Evolutionary conservation across 2,797 vertebrate genomes (phyloP), one percentile per base, ranked within the genome.

Genomic region (Hirundo rustica): DNA sequence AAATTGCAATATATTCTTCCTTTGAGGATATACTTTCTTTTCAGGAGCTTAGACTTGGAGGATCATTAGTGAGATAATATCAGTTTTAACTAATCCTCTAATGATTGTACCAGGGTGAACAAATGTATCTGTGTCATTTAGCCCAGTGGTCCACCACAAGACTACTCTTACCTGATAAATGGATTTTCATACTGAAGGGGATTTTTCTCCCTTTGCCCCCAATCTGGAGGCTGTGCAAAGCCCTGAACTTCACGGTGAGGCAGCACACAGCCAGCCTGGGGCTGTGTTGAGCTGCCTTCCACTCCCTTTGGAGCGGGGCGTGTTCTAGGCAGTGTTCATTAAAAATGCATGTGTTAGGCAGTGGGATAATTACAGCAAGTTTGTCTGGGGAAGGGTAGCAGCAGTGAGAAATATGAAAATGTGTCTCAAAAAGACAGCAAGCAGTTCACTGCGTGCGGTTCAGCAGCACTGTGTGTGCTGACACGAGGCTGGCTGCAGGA

Each of bases 371-470:
- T 95, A 67, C 34, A 29, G 73, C 48, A 42, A 26, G 40, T 90
- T 85, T 81, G 54, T 90, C 73, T 84, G 76, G 89, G 91, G 61
- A 92, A 76, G 92, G 67, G 61, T 72, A 82, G 83, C 77, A 66
- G 83, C 85, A 79, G 64, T 0, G 1, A 73, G 60, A 44, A 79
- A 30, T 18, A 36, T 61, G 10, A 70, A 83, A 58, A 73, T 11
- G 17, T 44, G 40, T 42, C 77, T 92, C 70, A 79, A 85, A 21
- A 27, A 78, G 45, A 71, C 80, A 65, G 73, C 29, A 42, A 54
- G 6, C 54, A 5, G 57, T 23, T 60, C 0, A 0, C 10, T 14
- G 36, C 1, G 0, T 62, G 60, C 0, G 0, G 55, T 32, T 58
- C 66, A 27, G 66, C 72, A 61, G 8, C 4, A 0, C 20, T 32